Base-by-base conservation (phyloP, 2,888 invertebrate species). In the Synergus japonicus region DNA sequence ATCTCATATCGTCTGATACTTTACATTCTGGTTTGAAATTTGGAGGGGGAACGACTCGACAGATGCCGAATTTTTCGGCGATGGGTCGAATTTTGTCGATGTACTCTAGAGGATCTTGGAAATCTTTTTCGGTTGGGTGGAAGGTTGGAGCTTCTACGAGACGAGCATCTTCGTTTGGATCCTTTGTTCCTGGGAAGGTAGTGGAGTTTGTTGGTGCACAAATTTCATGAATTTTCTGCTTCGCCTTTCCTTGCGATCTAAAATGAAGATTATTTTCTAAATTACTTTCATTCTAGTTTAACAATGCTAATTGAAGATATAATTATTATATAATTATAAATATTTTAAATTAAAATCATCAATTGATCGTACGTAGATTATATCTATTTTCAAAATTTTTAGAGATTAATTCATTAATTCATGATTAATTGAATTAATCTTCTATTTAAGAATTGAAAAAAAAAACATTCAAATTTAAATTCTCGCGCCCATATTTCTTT, bases 11-110 rank as follows among this genome's bases (percentile, higher is more conserved):
- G 83, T 98, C 97, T 13, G 95, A 94, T 0, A 97, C 95, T 85
- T 95, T 95, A 88, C 97, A 98, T 83, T 97, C 96, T 1, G 97
- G 96, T 93, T 95, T 95, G 88, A 97, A 97, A 80, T 93, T 95
- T 0, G 93, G 90, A 0, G 98, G 98, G 4, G 98, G 97, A 37
- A 98, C 95, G 43, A 98, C 96, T 84, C 96, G 95, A 89, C 98
- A 98, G 81, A 98, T 95, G 0, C 98, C 98, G 91, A 95, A 98
- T 80, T 95, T 94, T 66, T 96, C 95, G 0, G 97, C 97, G 77
- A 94, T 93, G 0, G 95, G 94, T 76, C 95, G 94, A 49, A 98
- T 97, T 81, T 96, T 95, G 82, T 97, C 96, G 79, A 98, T 96
- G 87, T 96, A 98, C 81, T 95, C 95, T 7, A 98, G 92, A 0